Percentiles rank a stretch among this genome's conserved stretches.
These are phyloP conservation scores for Celastrina argiolus DNA, from an alignment of 2,888 invertebrate genomes.

Conservation along the genomic window DNA sequence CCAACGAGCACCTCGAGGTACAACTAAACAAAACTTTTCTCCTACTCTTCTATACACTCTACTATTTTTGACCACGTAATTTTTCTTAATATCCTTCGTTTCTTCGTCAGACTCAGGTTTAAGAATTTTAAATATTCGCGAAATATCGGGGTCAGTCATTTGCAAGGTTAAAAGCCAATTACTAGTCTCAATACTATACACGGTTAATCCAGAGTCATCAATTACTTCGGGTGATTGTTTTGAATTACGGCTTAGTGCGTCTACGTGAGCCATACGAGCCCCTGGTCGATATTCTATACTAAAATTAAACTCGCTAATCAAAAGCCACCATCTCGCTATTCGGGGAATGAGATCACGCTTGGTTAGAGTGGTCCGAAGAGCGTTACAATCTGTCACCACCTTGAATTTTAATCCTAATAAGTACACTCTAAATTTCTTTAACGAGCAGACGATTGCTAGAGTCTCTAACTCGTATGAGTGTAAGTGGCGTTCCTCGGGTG, in stretches of 20 bases:
- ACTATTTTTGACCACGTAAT: too few relatives aligned
- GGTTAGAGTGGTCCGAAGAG: not conserved
- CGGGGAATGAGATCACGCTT: not conserved
- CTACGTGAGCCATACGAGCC: conserved; percentile 22
- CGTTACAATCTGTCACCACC: not conserved
- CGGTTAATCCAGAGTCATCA: not conserved
- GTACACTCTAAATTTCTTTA: not conserved
- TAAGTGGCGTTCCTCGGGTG: too few relatives aligned
- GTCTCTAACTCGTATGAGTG: too few relatives aligned
- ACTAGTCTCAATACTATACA: conserved; percentile 18
- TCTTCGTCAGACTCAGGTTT: conserved; percentile 26
- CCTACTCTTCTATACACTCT: too few relatives aligned
- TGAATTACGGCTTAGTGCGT: conserved; percentile 27
- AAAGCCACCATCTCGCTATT: not conserved
- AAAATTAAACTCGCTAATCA: too few relatives aligned
- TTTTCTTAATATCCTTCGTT: conserved; percentile 28
- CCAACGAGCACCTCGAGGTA: too few relatives aligned
- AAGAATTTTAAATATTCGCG: conserved; percentile 28
- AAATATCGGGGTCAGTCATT: conserved; percentile 30
- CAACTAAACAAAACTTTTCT: too few relatives aligned
- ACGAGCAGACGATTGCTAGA: not conserved
- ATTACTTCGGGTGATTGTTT: conserved; percentile 24
- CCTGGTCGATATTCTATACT: too few relatives aligned
- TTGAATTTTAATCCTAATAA: conserved; percentile 1
- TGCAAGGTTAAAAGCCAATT: conserved; percentile 34